Base-by-base conservation (phyloP, 2,113 vertebrate species). In the Hucho hucho region DNA sequence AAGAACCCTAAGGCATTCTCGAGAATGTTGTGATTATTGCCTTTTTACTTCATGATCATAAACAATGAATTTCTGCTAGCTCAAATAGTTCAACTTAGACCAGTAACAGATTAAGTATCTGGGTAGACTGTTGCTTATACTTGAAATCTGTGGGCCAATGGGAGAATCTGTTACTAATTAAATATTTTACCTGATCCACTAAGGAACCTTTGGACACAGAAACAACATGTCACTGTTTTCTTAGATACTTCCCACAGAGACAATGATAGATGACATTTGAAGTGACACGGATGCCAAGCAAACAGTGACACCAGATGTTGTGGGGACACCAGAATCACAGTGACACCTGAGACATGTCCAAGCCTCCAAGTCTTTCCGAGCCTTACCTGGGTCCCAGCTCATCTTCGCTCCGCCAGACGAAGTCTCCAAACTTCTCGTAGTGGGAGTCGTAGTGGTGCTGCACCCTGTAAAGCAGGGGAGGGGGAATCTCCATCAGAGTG, bases 341-440 rank as follows among this genome's bases (percentile, higher is more conserved):
- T 12, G 47, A 25, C 25, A 37, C 32, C 37, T 53, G 12, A 18
- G 49, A 53, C 1, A 9, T 43, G 37, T 43, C 37, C 37, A 53
- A 53, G 3, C 47, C 47, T 53, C 37, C 37, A 43, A 53, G 49
- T 3, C 13, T 18, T 53, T 18, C 16, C n/a, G 6, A 64, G 18
- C n/a, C 87, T 91, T 92, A 99, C 98, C 98, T 96, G 85, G 98
- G 98, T 28, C 98, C 98, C 6, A 99, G 94, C 82, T 99, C 97
- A 0, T 99, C 98, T 84, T 99, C 98, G 0, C 96, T 99, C 64
- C 98, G 94, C 98, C 98, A 99, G 32, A 98, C 96, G 0, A 99
- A 99, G 89, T 99, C 98, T 0, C 98, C 98, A 14, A 99, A 99
- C 89, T 99, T 99, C 89, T 99, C 97, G 0, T 99, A 99, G 90